These are phyloP conservation scores for Notamacropus eugenii DNA, from an alignment of 2,797 vertebrate genomes.

Conservation along the genomic window DNA sequence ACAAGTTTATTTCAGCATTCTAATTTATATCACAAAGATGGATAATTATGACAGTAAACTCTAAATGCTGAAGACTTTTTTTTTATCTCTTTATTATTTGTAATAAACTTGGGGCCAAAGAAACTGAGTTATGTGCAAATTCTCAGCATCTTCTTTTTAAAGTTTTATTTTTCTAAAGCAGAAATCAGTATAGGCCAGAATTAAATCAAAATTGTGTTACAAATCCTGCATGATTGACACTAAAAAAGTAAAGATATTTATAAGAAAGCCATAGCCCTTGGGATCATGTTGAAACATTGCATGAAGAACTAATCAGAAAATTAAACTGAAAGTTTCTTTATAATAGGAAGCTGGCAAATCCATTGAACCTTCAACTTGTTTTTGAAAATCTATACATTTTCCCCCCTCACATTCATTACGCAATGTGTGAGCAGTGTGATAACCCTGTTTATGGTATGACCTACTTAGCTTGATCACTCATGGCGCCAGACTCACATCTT, in stretches of 20 bases:
- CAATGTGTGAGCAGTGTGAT: slow-evolving; percentile 60
- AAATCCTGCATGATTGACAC: slow-evolving; percentile 8
- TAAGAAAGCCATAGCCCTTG: neutral
- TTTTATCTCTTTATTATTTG: slow-evolving; percentile 42
- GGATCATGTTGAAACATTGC: fast-evolving
- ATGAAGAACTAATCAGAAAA: neutral
- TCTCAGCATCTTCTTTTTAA: neutral
- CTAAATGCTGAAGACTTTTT: slow-evolving; percentile 43
- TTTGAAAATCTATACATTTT: slow-evolving; percentile 62
- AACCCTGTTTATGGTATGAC: slow-evolving; percentile 70
- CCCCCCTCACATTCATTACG: slow-evolving; percentile 39
- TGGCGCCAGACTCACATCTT: slow-evolving; percentile 43
- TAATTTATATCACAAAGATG: slow-evolving; percentile 69
- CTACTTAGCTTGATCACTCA: slow-evolving; percentile 54
- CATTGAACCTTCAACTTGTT: slow-evolving; percentile 66
- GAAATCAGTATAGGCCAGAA: slow-evolving; percentile 19
- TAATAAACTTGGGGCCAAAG: slow-evolving; percentile 29
- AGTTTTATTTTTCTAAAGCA: slow-evolving; percentile 35
- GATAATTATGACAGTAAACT: slow-evolving; percentile 62
- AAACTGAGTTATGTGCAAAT: neutral
- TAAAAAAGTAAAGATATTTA: neutral
- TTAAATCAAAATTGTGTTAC: neutral
- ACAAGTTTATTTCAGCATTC: slow-evolving; percentile 74
- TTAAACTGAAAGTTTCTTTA: neutral
- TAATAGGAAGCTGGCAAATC: slow-evolving; percentile 3